A percentile compares a stretch with the other conserved stretches of the same genome.
Conservation (phyloP, 2,888 invertebrate genomes). For the Luperina testacea region DNA sequence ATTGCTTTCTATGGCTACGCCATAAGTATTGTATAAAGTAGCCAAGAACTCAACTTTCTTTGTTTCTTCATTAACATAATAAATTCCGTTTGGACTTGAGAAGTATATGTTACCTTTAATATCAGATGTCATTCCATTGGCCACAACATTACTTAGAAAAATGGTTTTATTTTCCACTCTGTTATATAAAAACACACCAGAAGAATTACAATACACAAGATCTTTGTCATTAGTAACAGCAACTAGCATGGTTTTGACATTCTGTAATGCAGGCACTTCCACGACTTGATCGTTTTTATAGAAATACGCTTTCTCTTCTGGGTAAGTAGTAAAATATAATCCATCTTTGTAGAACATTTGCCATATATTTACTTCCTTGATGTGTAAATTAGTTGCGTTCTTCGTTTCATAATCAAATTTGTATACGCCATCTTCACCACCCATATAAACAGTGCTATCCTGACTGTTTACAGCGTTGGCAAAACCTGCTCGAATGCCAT, state of each 20-base stretch:
- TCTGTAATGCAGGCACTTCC: constrained; percentile 64
- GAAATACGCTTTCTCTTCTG: constrained; percentile 68
- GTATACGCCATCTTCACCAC: constrained; percentile 79
- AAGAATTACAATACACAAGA: constrained; percentile 70
- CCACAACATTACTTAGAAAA: constrained; percentile 54
- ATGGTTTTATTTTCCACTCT: constrained; percentile 38
- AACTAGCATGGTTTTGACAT: constrained; percentile 66
- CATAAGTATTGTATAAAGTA: constrained; percentile 53
- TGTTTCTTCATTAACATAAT: constrained; percentile 53
- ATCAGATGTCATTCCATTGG: constrained; percentile 70
- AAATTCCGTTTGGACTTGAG: constrained; percentile 68
- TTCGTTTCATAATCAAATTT: constrained; percentile 74
- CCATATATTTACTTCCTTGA: constrained; percentile 76
- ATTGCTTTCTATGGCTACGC: constrained; percentile 68
- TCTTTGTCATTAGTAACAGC: constrained; percentile 68
- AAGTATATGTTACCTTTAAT: constrained; percentile 69
- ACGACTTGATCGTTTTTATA: constrained; percentile 62
- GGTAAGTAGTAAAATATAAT: constrained; percentile 80
- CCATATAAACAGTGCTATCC: constrained; percentile 76
- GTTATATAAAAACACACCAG: constrained; percentile 69
- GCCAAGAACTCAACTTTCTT: constrained; percentile 51
- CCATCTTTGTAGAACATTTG: constrained; percentile 79
- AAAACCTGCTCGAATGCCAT: constrained; percentile 76
- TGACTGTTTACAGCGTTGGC: constrained; percentile 76
- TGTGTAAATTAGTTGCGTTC: constrained; percentile 66